Conservation (phyloP, 1,140 invertebrate genomes). For the Manduca sexta region DNA sequence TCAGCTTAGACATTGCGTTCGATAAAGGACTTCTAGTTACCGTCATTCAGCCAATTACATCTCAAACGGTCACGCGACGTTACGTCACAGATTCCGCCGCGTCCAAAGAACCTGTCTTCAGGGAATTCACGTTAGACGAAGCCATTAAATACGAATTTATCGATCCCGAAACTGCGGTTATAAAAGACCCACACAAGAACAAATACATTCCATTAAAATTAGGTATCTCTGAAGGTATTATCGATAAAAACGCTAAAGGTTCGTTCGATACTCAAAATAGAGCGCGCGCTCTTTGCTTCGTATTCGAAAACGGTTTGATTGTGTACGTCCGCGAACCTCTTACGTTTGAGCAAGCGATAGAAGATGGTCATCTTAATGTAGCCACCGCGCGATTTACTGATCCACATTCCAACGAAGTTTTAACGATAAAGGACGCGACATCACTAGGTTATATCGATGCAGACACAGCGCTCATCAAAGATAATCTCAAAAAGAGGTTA, state of each 20-base stretch:
- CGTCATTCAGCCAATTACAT: conserved; percentile 80
- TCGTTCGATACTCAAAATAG: conserved; percentile 80
- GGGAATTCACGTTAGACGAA: conserved; percentile 85
- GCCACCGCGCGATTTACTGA: conserved; percentile 84
- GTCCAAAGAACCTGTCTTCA: conserved; percentile 70
- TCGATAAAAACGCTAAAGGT: conserved; percentile 79
- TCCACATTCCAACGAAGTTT: conserved; percentile 78
- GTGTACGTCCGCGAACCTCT: conserved; percentile 83
- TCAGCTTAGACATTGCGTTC: conserved; percentile 83
- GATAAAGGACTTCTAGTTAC: conserved; percentile 83
- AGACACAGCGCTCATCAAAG: conserved; percentile 90
- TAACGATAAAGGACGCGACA: conserved; percentile 90
- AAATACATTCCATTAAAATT: conserved; percentile 81
- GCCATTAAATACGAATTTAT: conserved; percentile 85
- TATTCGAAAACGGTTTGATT: conserved; percentile 82
- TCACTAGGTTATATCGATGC: conserved; percentile 88
- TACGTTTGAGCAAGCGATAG: conserved; percentile 84
- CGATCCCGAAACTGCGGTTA: conserved; percentile 82
- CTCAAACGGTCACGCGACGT: conserved; percentile 74
- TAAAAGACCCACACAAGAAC: conserved; percentile 85
- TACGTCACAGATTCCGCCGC: conserved; percentile 58
- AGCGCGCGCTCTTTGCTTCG: conserved; percentile 78
- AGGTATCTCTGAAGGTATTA: conserved; percentile 80
- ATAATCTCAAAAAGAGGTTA: conserved; percentile 85
- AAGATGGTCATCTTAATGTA: conserved; percentile 81